These are phyloP conservation scores for Ditula angustiorana DNA, from an alignment of 2,888 invertebrate genomes.

Conservation along the genomic window DNA sequence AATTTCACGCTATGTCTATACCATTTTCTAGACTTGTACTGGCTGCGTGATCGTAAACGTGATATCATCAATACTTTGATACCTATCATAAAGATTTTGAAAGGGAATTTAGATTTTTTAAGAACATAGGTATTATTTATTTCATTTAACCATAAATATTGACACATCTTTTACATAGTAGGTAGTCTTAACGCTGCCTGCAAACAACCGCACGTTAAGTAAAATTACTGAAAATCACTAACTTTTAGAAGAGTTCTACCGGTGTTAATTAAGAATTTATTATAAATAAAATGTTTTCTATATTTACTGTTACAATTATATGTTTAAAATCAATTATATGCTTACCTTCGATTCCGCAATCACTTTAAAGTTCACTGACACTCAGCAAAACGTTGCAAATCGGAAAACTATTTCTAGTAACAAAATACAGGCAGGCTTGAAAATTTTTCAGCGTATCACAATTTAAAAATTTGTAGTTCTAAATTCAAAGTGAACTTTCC, in stretches of 20 bases:
- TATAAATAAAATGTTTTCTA: not conserved
- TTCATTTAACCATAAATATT: too few species aligned
- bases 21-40: not conserved
- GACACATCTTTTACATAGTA: too few species aligned
- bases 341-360: slow-evolving; percentile 34
- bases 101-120: too few species aligned
- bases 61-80: too few species aligned
- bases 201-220: too few species aligned
- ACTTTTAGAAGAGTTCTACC: slow-evolving; percentile 35
- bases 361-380: slow-evolving; percentile 31
- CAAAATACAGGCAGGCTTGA: slow-evolving; percentile 14
- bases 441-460: not conserved
- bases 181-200: too few species aligned
- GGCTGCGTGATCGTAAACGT: not conserved
- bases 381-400: slow-evolving; percentile 5
- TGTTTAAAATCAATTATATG: not conserved
- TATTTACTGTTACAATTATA: not conserved
- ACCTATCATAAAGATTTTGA: too few species aligned
- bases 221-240: not conserved
- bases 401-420: not conserved
- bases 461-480: slow-evolving; percentile 38
- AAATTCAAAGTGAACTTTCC: slow-evolving; percentile 63
- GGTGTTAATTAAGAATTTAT: slow-evolving; percentile 3
- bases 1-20: too few species aligned
- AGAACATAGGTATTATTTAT: too few species aligned